Conservation (phyloP, 2,113 vertebrate genomes). For the Grallaria varia region DNA sequence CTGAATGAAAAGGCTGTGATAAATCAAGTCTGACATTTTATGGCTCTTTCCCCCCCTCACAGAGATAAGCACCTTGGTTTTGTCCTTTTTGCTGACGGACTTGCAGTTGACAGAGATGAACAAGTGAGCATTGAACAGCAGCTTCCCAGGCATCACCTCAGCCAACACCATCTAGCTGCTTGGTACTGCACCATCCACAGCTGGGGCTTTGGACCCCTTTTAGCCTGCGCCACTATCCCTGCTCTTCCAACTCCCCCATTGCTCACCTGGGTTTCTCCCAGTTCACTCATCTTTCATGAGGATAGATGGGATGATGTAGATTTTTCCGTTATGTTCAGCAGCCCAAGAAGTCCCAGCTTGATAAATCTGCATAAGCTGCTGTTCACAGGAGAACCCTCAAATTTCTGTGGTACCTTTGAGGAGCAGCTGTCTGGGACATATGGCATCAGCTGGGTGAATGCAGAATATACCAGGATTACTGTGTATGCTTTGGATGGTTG, state of each 20-base stretch:
- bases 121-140: not conserved
- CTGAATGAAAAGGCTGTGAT: not conserved
- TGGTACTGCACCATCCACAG: not conserved
- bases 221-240: not conserved
- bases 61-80: not conserved
- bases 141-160: not conserved
- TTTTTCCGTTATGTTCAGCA: not conserved
- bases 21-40: not conserved
- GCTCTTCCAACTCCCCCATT: not conserved
- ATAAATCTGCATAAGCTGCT: not conserved
- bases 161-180: not conserved
- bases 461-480: not conserved
- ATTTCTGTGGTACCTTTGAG: not conserved
- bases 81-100: not conserved
- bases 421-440: not conserved
- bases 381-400: not conserved
- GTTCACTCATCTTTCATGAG: not conserved
- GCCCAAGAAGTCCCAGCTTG: not conserved
- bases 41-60: rapidly evolving
- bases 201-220: not conserved
- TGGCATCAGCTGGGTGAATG: not conserved
- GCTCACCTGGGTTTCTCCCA: not conserved
- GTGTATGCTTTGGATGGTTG: not conserved
- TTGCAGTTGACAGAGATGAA: not conserved
- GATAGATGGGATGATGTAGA: not conserved